Evolutionary conservation across 2,113 vertebrate genomes (phyloP).

Genomic region (Ovibos moschatus): DNA sequence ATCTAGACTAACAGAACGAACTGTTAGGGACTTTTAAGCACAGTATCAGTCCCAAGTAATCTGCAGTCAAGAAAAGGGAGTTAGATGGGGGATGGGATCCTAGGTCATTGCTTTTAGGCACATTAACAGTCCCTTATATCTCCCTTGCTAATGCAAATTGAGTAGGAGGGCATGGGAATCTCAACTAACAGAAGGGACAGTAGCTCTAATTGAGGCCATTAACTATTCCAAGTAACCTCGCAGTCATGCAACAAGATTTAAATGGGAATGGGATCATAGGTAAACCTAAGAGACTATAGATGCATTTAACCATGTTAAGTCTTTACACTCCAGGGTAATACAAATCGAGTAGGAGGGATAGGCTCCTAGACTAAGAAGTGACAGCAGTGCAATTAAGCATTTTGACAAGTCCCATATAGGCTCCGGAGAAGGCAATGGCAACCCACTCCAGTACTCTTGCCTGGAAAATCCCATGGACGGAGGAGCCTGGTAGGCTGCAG

Average conservation of each 20-base stretch:
- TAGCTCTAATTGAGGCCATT: neutral
- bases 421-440: neutral
- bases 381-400: neutral
- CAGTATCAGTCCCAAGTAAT: neutral
- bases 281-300: neutral
- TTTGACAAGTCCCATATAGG: neutral
- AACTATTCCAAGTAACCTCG: neutral
- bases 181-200: neutral
- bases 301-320: neutral
- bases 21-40: neutral
- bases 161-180: neutral
- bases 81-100: neutral
- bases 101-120: neutral
- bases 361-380: neutral
- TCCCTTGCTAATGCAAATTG: neutral
- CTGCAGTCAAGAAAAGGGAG: neutral
- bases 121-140: neutral
- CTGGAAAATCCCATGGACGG: too few species aligned
- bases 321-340: neutral
- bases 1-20: neutral
- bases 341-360: neutral
- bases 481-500: too few species aligned
- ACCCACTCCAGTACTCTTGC: too few species aligned
- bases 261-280: neutral
- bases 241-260: neutral